A percentile compares a stretch with the other conserved stretches of the same genome.
Conservation (phyloP, 2,113 vertebrate species). For the Pteruthius melanotis region DNA sequence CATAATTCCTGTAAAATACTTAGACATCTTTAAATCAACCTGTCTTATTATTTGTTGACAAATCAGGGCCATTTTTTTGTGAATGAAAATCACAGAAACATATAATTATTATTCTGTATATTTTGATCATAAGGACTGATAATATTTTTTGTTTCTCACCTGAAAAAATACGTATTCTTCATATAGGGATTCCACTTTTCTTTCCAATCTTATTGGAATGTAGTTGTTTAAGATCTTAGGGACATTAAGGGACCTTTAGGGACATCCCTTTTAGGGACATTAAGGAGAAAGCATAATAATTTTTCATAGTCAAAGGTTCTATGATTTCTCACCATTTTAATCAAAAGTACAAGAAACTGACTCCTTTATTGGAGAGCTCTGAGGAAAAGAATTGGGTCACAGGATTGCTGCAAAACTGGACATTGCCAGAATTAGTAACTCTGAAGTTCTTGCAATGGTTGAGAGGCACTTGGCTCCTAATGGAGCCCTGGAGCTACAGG, state of each 20-base stretch:
- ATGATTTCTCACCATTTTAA: neutral
- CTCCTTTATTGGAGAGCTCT: neutral
- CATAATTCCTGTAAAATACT: neutral
- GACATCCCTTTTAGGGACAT: too few species aligned
- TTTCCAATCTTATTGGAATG: neutral
- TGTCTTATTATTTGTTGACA: neutral
- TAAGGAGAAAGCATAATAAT: neutral
- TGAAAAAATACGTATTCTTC: neutral
- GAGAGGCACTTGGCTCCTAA: neutral
- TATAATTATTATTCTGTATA: neutral
- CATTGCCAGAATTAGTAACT: neutral
- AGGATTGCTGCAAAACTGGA: neutral
- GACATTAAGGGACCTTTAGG: too few species aligned
- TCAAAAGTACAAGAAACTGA: neutral
- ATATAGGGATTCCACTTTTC: neutral
- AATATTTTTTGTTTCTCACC: neutral
- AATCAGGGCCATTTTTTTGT: neutral
- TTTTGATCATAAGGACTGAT: neutral
- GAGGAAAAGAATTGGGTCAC: neutral
- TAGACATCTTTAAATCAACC: neutral
- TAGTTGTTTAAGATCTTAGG: neutral
- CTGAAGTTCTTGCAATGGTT: neutral
- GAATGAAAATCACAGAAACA: neutral
- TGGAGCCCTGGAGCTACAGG: neutral
- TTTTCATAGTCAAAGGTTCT: neutral